phyloP scores from a whole-genome alignment of 1,140 invertebrate genomes.

The Polyergus mexicanus region DNA sequence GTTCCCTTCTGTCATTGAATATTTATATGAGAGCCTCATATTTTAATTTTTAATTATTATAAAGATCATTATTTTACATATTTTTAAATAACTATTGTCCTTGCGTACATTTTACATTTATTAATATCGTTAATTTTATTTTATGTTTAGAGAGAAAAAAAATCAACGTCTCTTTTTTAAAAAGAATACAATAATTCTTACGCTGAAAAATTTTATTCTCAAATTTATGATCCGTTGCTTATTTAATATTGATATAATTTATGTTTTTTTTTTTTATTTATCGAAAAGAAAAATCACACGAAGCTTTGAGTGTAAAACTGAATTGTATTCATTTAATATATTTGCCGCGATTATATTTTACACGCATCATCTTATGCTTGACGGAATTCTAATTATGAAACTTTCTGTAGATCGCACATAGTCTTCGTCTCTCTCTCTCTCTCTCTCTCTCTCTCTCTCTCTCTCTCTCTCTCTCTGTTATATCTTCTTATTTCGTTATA shows the following conservation, averaged over 20 bases:
- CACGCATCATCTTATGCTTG: conserved; percentile 34
- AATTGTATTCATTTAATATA: conserved; percentile 11
- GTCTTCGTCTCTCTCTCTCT: neutral
- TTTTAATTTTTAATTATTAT: neutral
- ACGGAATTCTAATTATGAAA: conserved; percentile 46
- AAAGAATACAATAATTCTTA: neutral
- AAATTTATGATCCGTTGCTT: neutral
- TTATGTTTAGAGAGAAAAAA: neutral
- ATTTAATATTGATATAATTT: neutral
- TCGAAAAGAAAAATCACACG: neutral
- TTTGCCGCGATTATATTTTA: conserved; percentile 47
- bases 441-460: neutral
- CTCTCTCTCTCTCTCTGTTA: neutral
- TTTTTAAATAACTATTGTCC: conserved; percentile 12
- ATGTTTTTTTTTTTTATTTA: conserved; percentile 1
- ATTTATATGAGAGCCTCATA: too few relatives aligned
- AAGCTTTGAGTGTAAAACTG: neutral
- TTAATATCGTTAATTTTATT: conserved; percentile 18
- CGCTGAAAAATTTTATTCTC: neutral
- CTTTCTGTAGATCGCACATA: neutral
- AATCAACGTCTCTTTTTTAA: neutral
- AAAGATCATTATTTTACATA: neutral
- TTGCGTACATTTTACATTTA: neutral
- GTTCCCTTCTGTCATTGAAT: too few relatives aligned
- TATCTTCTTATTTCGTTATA: conserved; percentile 45